Percentiles rank a stretch among this genome's conserved stretches.
These are phyloP conservation scores for Drosophila lacicola DNA, from an alignment of 2,888 invertebrate genomes.

Conservation along the genomic window DNA sequence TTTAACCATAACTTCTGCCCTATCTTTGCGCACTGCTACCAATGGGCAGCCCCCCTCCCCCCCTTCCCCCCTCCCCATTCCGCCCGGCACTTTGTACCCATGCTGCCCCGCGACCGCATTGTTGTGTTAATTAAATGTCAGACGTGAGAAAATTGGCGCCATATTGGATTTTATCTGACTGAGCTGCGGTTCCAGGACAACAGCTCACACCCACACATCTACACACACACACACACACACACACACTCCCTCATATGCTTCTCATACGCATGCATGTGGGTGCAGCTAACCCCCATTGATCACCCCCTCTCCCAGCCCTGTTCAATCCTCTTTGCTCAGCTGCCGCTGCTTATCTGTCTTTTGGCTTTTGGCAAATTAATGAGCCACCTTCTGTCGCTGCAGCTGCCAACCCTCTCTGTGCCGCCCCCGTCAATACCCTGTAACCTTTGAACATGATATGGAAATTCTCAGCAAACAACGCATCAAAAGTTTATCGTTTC, in stretches of 20 bases:
- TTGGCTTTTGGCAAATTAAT: constrained; percentile 81
- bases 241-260: constrained; percentile 8
- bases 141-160: constrained; percentile 83
- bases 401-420: constrained; percentile 20
- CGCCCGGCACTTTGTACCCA: too few species aligned
- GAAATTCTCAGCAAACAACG: background rate
- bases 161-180: constrained; percentile 80
- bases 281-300: constrained; percentile 15
- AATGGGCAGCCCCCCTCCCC: background rate
- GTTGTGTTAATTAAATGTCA: constrained; percentile 83
- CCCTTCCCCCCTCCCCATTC: background rate
- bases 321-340: constrained; percentile 55
- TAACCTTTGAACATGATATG: background rate
- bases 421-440: constrained; percentile 1
- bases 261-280: constrained; percentile 59
- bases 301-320: background rate
- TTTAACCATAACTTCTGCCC: constrained; percentile 23
- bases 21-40: background rate
- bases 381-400: constrained; percentile 66
- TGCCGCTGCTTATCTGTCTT: constrained; percentile 76
- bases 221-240: constrained; percentile 1
- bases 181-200: constrained; percentile 47
- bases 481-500: background rate
- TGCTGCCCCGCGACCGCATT: constrained; percentile 51
- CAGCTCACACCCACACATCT: constrained; percentile 8